A percentile compares a stretch with the other conserved stretches of the same genome.
These are phyloP conservation scores for Pentalonia nigronervosa DNA, from an alignment of 1,140 invertebrate species.

Conservation along the genomic window DNA sequence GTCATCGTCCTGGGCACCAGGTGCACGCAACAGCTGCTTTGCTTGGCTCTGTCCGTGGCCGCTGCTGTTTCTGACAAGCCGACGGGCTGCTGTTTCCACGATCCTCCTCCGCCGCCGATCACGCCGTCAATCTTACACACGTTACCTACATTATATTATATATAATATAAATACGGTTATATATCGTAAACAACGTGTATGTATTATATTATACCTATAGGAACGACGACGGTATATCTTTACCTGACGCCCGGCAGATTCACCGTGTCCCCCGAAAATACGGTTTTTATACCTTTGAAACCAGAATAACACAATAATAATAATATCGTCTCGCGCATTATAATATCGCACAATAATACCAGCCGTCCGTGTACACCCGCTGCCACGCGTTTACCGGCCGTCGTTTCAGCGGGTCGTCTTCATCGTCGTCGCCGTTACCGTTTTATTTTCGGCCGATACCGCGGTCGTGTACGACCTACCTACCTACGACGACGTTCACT, in stretches of 20 bases:
- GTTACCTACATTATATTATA: slow-evolving; percentile 16
- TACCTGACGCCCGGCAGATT: slow-evolving; percentile 14
- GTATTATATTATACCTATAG: background rate
- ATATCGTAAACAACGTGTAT: background rate
- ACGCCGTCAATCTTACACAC: slow-evolving; percentile 34
- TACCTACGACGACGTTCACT: background rate
- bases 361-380: background rate
- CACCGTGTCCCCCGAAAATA: background rate
- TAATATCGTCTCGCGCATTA: background rate
- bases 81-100: slow-evolving; percentile 44
- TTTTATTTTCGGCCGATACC: background rate
- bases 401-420: background rate
- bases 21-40: slow-evolving; percentile 54
- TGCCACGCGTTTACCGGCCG: background rate
- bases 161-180: slow-evolving; percentile 7
- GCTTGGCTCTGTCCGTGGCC: background rate
- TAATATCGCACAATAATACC: slow-evolving; percentile 10
- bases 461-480: background rate
- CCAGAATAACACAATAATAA: slow-evolving; percentile 12
- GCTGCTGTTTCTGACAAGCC: background rate
- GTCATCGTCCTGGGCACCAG: slow-evolving; percentile 24
- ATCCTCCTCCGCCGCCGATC: slow-evolving; percentile 32
- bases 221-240: background rate
- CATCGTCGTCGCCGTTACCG: background rate
- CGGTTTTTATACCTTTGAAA: background rate